Conservation (phyloP, 2,888 invertebrate species). For the Rhimphoctona megacephalus region DNA sequence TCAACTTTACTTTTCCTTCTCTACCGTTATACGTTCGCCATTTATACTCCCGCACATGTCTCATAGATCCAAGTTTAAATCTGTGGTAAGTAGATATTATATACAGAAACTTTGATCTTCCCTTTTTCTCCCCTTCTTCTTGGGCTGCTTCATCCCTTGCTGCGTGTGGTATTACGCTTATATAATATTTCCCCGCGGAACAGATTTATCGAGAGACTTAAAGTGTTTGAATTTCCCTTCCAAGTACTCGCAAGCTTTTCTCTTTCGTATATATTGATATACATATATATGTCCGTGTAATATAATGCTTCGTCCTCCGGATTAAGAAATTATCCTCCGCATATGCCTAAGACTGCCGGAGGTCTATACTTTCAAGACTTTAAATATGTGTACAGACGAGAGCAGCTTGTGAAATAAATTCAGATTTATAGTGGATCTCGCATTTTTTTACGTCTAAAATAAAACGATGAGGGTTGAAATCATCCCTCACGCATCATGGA, state of each 20-base stretch:
- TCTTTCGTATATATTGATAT: slow-evolving; percentile 16
- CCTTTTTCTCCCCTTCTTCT: not conserved
- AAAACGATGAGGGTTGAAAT: not conserved
- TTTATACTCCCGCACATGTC: slow-evolving; percentile 45
- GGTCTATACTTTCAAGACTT: slow-evolving; percentile 38
- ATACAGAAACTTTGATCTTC: slow-evolving; percentile 41
- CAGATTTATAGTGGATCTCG: not conserved
- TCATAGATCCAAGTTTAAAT: slow-evolving; percentile 61
- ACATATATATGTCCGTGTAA: slow-evolving; percentile 15
- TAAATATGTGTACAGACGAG: slow-evolving; percentile 7
- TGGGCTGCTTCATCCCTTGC: not conserved
- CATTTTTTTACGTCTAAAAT: not conserved
- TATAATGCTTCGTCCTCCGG: slow-evolving; percentile 26
- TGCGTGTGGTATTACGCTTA: slow-evolving; percentile 32
- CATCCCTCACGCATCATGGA: not conserved
- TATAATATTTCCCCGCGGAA: slow-evolving; percentile 51
- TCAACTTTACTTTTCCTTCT: slow-evolving; percentile 18
- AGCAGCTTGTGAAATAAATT: not conserved
- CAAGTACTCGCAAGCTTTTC: slow-evolving; percentile 41
- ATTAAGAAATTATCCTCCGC: slow-evolving; percentile 65
- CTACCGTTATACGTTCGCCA: slow-evolving; percentile 1
- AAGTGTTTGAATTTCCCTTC: slow-evolving; percentile 64
- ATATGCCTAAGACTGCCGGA: slow-evolving; percentile 13
- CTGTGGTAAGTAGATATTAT: slow-evolving; percentile 63
- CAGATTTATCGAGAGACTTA: slow-evolving; percentile 64